Evolutionary conservation across 2,113 vertebrate genomes (phyloP).

Genomic region (Oryzias celebensis): DNA sequence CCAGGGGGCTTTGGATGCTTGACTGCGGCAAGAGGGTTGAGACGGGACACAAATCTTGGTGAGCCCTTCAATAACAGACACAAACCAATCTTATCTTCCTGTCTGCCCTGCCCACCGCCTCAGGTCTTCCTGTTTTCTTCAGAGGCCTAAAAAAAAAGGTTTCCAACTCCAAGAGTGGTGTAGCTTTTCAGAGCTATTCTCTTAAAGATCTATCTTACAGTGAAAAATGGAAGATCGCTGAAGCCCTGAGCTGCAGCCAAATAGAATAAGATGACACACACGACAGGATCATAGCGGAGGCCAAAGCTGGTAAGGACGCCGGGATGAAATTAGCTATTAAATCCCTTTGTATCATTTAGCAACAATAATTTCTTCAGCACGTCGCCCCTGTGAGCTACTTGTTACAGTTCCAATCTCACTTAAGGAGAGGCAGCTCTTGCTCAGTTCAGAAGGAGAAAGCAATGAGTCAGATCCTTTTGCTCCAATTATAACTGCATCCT

Average conservation of each 20-base stretch:
- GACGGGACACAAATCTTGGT: constrained; percentile 55
- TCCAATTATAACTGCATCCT: constrained; percentile 75
- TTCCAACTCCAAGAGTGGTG: constrained; percentile 24
- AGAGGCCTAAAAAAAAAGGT: constrained; percentile 30
- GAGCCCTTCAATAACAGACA: constrained; percentile 19
- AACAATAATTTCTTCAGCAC: constrained; percentile 59
- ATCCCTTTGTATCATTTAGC: constrained; percentile 58
- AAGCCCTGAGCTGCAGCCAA: constrained; percentile 48
- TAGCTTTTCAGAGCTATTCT: constrained; percentile 28
- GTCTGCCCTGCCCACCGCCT: constrained; percentile 56
- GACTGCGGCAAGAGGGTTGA: constrained; percentile 69
- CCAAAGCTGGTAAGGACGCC: constrained; percentile 52
- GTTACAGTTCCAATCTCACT: constrained; percentile 50
- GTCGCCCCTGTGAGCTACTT: constrained; percentile 60
- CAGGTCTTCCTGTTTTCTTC: constrained; percentile 62
- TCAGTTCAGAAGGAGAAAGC: constrained; percentile 53
- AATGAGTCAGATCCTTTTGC: constrained; percentile 69
- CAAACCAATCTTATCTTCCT: constrained; percentile 65
- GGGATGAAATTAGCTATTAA: constrained; percentile 61
- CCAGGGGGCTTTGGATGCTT: constrained; percentile 49
- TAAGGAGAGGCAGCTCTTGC: constrained; percentile 44
- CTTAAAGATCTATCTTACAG: constrained; percentile 46
- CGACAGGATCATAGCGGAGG: constrained; percentile 46
- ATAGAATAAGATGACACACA: constrained; percentile 61
- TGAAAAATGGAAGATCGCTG: constrained; percentile 69